Evolutionary conservation across 2,113 vertebrate species (phyloP).

Genomic region (Cervus canadensis): DNA sequence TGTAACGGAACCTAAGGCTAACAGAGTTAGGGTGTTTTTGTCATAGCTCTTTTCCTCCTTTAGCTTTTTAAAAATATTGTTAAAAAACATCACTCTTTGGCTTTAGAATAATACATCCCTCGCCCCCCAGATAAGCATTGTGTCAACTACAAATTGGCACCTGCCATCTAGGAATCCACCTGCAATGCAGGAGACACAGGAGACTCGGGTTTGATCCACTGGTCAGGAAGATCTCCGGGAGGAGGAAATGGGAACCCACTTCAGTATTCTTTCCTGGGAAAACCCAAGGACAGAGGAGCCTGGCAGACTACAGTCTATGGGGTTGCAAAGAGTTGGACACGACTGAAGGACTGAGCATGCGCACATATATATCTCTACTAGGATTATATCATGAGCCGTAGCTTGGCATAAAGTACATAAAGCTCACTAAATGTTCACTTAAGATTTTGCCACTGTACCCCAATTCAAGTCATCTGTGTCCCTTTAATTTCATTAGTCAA

Average conservation of each 20-base stretch:
- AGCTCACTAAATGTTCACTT: neutral
- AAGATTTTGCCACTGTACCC: neutral
- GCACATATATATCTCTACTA: neutral
- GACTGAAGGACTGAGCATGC: neutral
- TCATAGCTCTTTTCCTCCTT: neutral
- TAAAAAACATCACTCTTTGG: neutral
- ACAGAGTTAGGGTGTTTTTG: neutral
- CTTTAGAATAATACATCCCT: neutral
- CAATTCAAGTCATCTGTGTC: neutral
- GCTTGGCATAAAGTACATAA: neutral
- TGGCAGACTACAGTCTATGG: neutral
- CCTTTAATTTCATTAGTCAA: neutral
- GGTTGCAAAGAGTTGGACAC: neutral
- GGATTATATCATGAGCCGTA: neutral
- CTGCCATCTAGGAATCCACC: neutral
- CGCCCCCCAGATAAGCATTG: neutral
- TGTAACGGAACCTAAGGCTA: neutral
- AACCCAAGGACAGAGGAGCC: neutral
- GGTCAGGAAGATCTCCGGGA: neutral
- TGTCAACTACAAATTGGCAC: neutral
- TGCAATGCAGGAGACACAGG: neutral
- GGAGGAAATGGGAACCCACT: neutral
- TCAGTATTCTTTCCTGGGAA: neutral
- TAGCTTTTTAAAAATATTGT: neutral
- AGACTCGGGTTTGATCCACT: neutral